phyloP scores from a whole-genome alignment of 2,113 vertebrate genomes.

The Dunckerocampus dactyliophorus region DNA sequence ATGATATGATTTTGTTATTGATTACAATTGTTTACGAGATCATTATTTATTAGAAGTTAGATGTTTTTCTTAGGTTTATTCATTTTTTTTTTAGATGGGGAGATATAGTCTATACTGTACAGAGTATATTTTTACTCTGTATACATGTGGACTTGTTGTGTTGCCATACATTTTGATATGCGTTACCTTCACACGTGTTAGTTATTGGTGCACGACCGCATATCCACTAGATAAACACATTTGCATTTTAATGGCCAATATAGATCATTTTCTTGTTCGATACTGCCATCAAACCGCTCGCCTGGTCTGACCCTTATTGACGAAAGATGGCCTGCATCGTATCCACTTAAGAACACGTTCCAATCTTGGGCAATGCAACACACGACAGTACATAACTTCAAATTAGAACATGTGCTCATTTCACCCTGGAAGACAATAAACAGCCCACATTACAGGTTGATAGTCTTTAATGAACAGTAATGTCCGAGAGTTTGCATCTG shows the following conservation, averaged over 20 bases:
- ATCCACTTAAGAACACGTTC: constrained; percentile 28
- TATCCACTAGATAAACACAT: constrained; percentile 59
- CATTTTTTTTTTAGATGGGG: constrained; percentile 59
- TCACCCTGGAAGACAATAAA: too few species aligned
- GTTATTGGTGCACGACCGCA: constrained; percentile 61
- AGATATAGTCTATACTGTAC: constrained; percentile 1
- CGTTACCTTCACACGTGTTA: constrained; percentile 57
- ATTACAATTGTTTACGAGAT: constrained; percentile 3
- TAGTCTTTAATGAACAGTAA: too few species aligned
- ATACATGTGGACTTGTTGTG: constrained; percentile 41
- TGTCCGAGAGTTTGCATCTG: constrained; percentile 40
- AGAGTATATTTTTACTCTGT: too few species aligned
- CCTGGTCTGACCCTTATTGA: constrained; percentile 19
- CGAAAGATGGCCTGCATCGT: constrained; percentile 25
- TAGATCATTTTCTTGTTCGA: constrained; percentile 56
- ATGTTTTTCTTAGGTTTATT: constrained; percentile 41
- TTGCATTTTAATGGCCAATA: constrained; percentile 69
- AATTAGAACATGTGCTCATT: constrained; percentile 8
- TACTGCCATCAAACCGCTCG: constrained; percentile 46
- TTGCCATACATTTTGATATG: constrained; percentile 60
- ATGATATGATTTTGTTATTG: neutral
- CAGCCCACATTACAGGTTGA: too few species aligned
- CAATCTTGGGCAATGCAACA: constrained; percentile 47
- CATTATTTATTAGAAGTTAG: constrained; percentile 50
- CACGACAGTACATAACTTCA: constrained; percentile 35